Conservation (phyloP, 2,888 invertebrate species). For the Sthenelais limicola region DNA sequence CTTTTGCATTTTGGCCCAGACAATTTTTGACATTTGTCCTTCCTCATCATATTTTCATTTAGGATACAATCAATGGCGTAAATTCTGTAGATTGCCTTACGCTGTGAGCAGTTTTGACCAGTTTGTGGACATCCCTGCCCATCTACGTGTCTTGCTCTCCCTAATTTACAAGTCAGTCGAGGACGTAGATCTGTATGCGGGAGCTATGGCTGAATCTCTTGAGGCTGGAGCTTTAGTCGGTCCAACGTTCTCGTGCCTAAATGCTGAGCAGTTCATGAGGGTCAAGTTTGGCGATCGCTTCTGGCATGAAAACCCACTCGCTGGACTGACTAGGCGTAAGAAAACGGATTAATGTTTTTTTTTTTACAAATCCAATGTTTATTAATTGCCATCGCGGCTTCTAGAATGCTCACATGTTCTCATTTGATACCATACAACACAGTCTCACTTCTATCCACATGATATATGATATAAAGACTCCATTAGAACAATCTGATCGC, state of each 20-base stretch:
- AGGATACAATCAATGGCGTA: slow-evolving; percentile 80
- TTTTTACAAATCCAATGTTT: no score
- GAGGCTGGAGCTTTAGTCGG: slow-evolving; percentile 84
- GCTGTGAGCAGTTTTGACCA: slow-evolving; percentile 45
- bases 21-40: no score
- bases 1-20: no score
- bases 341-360: neutral
- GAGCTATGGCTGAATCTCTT: slow-evolving; percentile 86
- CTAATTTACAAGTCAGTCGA: slow-evolving; percentile 78
- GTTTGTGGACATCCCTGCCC: slow-evolving; percentile 36
- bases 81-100: slow-evolving; percentile 64
- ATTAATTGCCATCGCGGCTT: no score
- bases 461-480: no score
- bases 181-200: slow-evolving; percentile 91
- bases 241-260: slow-evolving; percentile 86
- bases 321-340: slow-evolving; percentile 46
- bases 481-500: no score
- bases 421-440: no score
- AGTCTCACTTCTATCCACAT: no score
- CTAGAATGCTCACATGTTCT: no score
- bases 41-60: no score
- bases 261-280: slow-evolving; percentile 87
- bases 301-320: slow-evolving; percentile 84
- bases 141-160: neutral
- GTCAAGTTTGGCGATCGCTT: slow-evolving; percentile 87